Evolutionary conservation across 2,113 vertebrate genomes (phyloP).

Genomic region (Hucho hucho): DNA sequence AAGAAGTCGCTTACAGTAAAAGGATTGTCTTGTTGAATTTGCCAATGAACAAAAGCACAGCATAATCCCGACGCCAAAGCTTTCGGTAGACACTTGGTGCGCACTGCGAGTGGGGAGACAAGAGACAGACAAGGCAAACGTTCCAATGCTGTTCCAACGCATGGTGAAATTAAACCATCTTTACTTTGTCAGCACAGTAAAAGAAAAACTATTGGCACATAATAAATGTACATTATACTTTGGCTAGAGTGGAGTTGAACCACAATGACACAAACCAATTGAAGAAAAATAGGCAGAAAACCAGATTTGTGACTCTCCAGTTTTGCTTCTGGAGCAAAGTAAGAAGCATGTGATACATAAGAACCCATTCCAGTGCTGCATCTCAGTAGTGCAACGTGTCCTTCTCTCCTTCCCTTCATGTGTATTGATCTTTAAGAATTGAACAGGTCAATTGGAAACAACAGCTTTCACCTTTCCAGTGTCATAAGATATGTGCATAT

Average conservation of each 20-base stretch:
- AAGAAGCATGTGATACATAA: neutral
- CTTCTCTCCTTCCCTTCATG: neutral
- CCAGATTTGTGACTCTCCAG: neutral
- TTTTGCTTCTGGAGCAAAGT: neutral
- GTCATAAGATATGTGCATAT: neutral
- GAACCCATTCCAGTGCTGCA: neutral
- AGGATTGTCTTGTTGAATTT: neutral
- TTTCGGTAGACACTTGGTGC: neutral
- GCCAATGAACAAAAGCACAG: neutral
- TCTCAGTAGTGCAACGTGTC: neutral
- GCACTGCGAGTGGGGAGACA: neutral
- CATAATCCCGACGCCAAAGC: neutral
- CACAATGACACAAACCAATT: neutral
- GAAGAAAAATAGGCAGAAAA: neutral
- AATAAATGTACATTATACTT: neutral
- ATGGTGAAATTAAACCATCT: neutral
- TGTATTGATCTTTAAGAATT: neutral
- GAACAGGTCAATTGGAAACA: neutral
- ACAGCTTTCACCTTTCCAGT: neutral
- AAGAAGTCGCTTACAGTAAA: neutral
- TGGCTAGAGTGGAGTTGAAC: neutral
- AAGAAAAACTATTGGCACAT: neutral
- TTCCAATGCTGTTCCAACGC: too few species aligned
- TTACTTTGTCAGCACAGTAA: neutral
- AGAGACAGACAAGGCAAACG: neutral